Conservation (phyloP, 2,797 vertebrate genomes). For the Gymnoscopelus microlampas region DNA sequence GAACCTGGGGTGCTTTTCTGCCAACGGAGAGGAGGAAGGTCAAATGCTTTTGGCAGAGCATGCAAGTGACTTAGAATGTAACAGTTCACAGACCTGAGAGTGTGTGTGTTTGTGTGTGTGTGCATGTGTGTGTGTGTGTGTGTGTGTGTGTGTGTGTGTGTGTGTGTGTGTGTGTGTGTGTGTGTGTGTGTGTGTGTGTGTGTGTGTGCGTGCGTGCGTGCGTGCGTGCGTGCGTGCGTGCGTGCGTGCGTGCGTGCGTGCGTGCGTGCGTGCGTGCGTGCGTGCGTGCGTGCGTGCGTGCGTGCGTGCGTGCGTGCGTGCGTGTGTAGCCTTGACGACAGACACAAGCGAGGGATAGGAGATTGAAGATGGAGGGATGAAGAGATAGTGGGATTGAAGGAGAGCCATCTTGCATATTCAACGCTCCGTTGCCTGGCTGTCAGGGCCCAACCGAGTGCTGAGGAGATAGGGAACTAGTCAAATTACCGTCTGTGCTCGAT, state of each 20-base stretch:
- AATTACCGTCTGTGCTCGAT: constrained; percentile 82
- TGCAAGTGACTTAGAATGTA: constrained; percentile 52
- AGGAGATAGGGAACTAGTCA: constrained; percentile 83
- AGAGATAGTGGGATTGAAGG: not conserved
- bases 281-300: constrained; percentile 31
- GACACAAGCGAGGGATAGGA: constrained; percentile 47
- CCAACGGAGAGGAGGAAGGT: constrained; percentile 42
- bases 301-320: constrained; percentile 10
- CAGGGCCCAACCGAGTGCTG: constrained; percentile 77
- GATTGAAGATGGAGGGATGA: constrained; percentile 62
- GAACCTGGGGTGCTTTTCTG: constrained; percentile 45
- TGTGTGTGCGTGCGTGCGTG: constrained; percentile 32
- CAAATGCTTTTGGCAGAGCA: constrained; percentile 38
- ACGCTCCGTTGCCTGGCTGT: constrained; percentile 78
- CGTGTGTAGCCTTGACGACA: constrained; percentile 48
- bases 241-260: constrained; percentile 31
- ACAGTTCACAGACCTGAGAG: constrained; percentile 19
- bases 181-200: constrained; percentile 23
- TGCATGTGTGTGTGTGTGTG: constrained; percentile 23
- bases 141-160: constrained; percentile 22
- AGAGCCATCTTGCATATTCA: constrained; percentile 83
- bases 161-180: not conserved
- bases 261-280: too few relatives aligned
- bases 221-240: too few relatives aligned
- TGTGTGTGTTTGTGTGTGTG: constrained; percentile 29